These are phyloP conservation scores for Periparus ater DNA, from an alignment of 2,797 vertebrate species.

Conservation along the genomic window DNA sequence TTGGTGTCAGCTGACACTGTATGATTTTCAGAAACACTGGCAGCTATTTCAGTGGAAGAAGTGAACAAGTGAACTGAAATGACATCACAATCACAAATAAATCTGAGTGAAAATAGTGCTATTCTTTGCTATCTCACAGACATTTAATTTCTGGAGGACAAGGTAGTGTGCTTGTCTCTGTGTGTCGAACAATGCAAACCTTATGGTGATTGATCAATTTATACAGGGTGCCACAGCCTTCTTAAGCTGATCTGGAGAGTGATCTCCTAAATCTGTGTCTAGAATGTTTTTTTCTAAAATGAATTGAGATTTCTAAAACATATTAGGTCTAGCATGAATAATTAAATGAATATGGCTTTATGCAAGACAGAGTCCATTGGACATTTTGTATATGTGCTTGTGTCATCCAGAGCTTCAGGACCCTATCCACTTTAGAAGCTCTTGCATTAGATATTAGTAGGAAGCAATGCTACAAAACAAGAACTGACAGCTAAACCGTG, in stretches of 20 bases:
- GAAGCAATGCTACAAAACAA: neutral
- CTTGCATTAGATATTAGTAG: neutral
- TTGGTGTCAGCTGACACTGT: neutral
- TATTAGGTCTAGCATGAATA: neutral
- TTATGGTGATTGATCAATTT: neutral
- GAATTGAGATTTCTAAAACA: neutral
- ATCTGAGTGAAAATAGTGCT: neutral
- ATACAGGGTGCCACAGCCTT: neutral
- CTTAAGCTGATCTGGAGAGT: neutral
- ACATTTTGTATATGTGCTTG: neutral
- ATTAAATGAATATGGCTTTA: neutral
- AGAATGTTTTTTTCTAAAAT: neutral
- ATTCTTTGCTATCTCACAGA: neutral
- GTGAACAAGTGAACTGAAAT: neutral
- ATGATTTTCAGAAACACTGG: neutral
- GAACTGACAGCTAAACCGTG: neutral
- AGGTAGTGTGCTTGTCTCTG: neutral
- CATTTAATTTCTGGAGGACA: neutral
- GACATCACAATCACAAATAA: neutral
- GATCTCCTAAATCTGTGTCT: neutral
- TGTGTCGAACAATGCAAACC: fast-evolving
- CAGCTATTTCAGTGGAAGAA: neutral
- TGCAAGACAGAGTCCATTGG: neutral
- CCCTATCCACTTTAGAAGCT: neutral
- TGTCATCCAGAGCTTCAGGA: neutral